Percentiles rank a stretch among this genome's conserved stretches.
Conservation (phyloP, 2,888 invertebrate species). For the Limnephilus auricula region DNA sequence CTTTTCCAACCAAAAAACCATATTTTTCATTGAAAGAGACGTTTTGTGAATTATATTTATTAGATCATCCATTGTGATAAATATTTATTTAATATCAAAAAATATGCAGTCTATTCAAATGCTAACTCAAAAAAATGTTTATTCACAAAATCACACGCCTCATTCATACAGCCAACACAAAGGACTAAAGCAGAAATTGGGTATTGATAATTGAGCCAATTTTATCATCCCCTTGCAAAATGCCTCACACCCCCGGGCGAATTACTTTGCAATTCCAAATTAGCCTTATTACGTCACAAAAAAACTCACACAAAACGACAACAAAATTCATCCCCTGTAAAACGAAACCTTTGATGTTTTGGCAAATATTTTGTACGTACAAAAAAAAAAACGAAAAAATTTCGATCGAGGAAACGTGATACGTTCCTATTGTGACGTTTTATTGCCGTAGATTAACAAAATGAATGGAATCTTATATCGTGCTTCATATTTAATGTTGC, state of each 20-base stretch:
- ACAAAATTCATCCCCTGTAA: constrained; percentile 27
- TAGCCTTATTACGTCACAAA: neutral
- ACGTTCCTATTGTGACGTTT: constrained; percentile 63
- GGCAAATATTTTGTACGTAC: neutral
- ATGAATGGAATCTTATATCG: constrained; percentile 63
- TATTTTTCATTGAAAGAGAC: neutral
- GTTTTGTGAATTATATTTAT: neutral
- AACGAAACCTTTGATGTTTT: constrained; percentile 35
- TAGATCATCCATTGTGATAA: neutral
- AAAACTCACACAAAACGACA: constrained; percentile 4
- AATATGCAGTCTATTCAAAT: neutral
- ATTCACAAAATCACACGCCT: constrained; percentile 7
- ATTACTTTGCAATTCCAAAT: constrained; percentile 29
- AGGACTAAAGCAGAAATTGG: constrained; percentile 8
- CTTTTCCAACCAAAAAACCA: too few species aligned
- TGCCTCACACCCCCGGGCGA: constrained; percentile 21
- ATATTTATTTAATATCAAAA: neutral
- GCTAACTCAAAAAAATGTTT: neutral
- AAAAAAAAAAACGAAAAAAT: constrained; percentile 17
- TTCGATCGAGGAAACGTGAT: constrained; percentile 57
- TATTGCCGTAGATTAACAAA: constrained; percentile 65
- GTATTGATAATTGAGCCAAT: constrained; percentile 46
- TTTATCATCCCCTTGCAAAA: constrained; percentile 36
- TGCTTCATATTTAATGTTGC: constrained; percentile 63
- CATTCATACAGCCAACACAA: constrained; percentile 16